Conservation (phyloP, 2,888 invertebrate species). For the Phengaris arion region DNA sequence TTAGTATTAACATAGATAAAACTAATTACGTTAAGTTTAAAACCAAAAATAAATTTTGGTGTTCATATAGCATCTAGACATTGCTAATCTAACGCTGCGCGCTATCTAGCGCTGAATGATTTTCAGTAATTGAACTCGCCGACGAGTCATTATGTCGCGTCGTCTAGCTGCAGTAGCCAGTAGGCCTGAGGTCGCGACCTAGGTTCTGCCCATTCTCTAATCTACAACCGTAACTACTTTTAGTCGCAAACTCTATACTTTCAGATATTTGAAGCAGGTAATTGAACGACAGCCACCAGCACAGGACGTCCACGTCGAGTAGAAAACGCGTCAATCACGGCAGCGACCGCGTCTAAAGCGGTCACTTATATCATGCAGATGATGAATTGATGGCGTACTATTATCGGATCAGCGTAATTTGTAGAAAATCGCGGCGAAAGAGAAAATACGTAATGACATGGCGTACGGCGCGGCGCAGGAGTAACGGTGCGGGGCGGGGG, state of each 20-base stretch:
- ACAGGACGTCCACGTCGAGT: neutral
- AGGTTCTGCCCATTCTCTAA: too few relatives aligned
- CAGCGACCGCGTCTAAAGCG: neutral
- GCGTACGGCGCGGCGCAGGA: neutral
- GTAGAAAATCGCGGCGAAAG: constrained; percentile 22
- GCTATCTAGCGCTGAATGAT: neutral
- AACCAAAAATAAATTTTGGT: too few relatives aligned
- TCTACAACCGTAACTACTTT: neutral
- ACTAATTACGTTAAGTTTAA: too few relatives aligned
- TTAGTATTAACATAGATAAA: too few relatives aligned
- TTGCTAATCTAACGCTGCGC: neutral
- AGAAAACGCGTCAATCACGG: neutral
- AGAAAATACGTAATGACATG: constrained; percentile 24
- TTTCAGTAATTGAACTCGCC: neutral
- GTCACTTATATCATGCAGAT: constrained; percentile 12
- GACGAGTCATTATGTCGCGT: neutral
- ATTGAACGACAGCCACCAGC: neutral
- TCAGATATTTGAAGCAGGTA: neutral
- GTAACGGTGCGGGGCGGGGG: neutral
- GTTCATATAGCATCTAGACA: neutral
- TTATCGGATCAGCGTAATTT: neutral
- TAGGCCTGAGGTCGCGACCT: neutral
- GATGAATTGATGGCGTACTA: constrained; percentile 16
- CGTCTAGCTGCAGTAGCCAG: neutral
- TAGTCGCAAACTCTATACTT: neutral